A percentile compares a stretch with the other conserved stretches of the same genome.
Conservation (phyloP, 2,888 invertebrate species). For the Caenorhabditis zanzibari region DNA sequence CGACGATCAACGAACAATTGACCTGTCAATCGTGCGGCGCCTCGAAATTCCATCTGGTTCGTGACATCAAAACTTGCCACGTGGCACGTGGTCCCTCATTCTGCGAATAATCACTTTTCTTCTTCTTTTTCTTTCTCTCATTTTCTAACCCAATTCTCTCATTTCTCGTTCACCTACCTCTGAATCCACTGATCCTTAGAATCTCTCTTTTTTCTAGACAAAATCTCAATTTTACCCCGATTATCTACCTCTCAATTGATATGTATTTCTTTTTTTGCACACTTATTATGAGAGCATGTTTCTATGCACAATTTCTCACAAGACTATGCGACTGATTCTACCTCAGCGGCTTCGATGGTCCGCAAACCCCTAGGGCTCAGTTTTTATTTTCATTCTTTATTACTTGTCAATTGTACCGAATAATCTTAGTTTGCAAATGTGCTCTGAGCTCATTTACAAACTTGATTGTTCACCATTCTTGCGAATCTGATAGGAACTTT, state of each 20-base stretch:
- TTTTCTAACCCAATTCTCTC: neutral
- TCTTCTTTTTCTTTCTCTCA: slow-evolving; percentile 5
- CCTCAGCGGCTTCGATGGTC: slow-evolving; percentile 60
- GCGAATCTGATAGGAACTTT: too few relatives aligned
- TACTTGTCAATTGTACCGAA: slow-evolving; percentile 16
- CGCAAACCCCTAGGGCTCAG: slow-evolving; percentile 10
- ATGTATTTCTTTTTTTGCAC: neutral
- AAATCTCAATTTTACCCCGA: slow-evolving; percentile 1
- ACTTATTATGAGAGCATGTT: slow-evolving; percentile 3
- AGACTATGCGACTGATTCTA: slow-evolving; percentile 53
- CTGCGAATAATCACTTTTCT: slow-evolving; percentile 34
- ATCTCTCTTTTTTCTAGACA: slow-evolving; percentile 5
- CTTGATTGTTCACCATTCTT: too few relatives aligned
- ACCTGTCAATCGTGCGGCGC: slow-evolving; percentile 70
- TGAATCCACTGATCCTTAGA: neutral
- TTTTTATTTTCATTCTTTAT: neutral
- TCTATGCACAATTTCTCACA: slow-evolving; percentile 29
- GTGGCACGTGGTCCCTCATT: slow-evolving; percentile 39
- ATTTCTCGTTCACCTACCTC: slow-evolving; percentile 17
- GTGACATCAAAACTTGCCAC: slow-evolving; percentile 60
- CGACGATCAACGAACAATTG: slow-evolving; percentile 70
- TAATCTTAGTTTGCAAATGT: neutral
- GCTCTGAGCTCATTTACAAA: neutral
- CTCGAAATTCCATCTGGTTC: slow-evolving; percentile 68
- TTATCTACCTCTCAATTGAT: slow-evolving; percentile 37